phyloP scores from a whole-genome alignment of 1,140 invertebrate genomes.

The Anoplophora glabripennis region DNA sequence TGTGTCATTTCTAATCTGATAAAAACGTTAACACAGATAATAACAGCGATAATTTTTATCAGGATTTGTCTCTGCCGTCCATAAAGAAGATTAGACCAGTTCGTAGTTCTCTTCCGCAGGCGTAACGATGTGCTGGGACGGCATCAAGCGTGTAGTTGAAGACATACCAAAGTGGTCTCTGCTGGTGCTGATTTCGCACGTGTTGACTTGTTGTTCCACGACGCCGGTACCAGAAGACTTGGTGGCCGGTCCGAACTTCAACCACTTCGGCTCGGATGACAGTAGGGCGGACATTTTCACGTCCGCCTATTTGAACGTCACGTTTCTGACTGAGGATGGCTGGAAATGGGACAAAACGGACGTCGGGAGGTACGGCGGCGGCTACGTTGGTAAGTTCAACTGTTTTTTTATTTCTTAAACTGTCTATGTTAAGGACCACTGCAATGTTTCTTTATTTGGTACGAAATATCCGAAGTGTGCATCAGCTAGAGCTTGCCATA shows the following conservation, averaged over 20 bases:
- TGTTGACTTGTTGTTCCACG: conserved; percentile 1
- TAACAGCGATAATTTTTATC: too few species aligned
- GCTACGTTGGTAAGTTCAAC: conserved; percentile 51
- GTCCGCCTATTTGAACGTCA: conserved; percentile 50
- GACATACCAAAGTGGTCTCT: not conserved
- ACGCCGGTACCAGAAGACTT: conserved; percentile 32
- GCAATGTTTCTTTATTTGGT: too few species aligned
- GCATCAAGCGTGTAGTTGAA: not conserved
- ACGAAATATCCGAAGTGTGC: too few species aligned
- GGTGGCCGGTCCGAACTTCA: conserved; percentile 32
- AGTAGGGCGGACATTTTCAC: conserved; percentile 37
- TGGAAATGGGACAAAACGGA: conserved; percentile 51
- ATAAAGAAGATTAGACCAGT: not conserved
- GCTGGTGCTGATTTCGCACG: not conserved
- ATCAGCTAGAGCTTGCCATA: too few species aligned
- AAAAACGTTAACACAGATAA: too few species aligned
- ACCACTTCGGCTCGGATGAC: conserved; percentile 32
- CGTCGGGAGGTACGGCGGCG: conserved; percentile 68
- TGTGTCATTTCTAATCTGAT: too few species aligned
- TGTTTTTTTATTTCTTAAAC: not conserved
- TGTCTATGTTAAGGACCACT: too few species aligned
- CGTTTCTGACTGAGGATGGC: conserved; percentile 41
- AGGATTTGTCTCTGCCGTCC: too few species aligned
- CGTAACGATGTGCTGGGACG: not conserved
- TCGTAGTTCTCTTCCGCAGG: not conserved